These are phyloP conservation scores for Phaenicophaeus curvirostris DNA, from an alignment of 2,797 vertebrate genomes.

Conservation along the genomic window DNA sequence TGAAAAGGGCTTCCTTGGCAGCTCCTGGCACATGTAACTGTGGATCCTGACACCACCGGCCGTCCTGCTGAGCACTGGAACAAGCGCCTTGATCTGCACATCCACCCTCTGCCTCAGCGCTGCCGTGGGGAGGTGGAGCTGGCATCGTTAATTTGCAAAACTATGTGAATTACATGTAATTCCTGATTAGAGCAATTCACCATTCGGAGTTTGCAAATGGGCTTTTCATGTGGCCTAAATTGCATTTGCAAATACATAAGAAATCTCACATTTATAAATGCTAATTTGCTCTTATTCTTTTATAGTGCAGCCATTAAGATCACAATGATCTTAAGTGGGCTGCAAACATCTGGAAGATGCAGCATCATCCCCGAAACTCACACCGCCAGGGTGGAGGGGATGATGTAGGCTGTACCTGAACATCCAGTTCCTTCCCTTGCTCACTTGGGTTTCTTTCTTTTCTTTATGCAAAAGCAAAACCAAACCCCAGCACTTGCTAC, in stretches of 20 bases:
- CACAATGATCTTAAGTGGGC: neutral
- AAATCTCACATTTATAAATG: neutral
- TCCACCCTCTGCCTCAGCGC: neutral
- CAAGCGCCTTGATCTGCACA: accelerated
- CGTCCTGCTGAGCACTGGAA: accelerated
- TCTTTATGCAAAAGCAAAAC: neutral
- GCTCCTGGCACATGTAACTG: too few relatives aligned
- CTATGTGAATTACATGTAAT: constrained; percentile 25
- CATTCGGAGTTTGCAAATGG: constrained; percentile 18
- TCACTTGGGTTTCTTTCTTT: neutral
- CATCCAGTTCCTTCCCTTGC: neutral
- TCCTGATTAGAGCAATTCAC: constrained; percentile 46
- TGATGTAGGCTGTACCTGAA: neutral
- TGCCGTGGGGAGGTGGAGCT: neutral
- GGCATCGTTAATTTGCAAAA: constrained; percentile 47
- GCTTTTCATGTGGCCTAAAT: constrained; percentile 1
- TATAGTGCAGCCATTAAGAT: neutral
- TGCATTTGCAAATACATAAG: constrained; percentile 26
- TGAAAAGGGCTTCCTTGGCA: neutral
- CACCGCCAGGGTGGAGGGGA: neutral
- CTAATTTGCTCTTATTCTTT: neutral
- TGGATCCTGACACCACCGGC: neutral
- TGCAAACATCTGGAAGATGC: constrained; percentile 33
- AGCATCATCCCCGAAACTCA: neutral
- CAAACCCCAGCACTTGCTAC: accelerated